A percentile compares a stretch with the other conserved stretches of the same genome.
Conservation (phyloP, 2,888 invertebrate genomes). For the Epistrophe eligans region DNA sequence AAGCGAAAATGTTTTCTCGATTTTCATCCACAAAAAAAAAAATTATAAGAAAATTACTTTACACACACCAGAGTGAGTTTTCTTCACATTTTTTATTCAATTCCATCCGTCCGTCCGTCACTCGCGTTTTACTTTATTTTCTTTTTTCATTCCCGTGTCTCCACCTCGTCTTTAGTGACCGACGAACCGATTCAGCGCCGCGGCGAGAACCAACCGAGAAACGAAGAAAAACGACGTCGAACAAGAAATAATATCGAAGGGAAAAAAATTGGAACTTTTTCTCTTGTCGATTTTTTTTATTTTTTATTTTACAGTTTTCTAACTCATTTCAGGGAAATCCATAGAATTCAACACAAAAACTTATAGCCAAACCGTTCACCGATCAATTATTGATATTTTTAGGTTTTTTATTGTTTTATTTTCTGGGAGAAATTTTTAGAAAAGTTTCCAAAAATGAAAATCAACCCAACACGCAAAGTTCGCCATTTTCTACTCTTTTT, state of each 20-base stretch:
- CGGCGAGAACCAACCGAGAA: constrained; percentile 67
- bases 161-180: constrained; percentile 68
- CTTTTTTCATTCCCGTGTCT: constrained; percentile 59
- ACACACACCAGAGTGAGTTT: constrained; percentile 47
- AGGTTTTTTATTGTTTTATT: constrained; percentile 72
- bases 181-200: constrained; percentile 71
- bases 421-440: constrained; percentile 72
- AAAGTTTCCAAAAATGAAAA: constrained; percentile 78
- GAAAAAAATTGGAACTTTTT: constrained; percentile 42
- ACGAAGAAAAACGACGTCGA: constrained; percentile 60
- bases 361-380: constrained; percentile 54
- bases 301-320: constrained; percentile 42
- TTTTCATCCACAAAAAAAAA: constrained; percentile 34
- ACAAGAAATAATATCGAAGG: constrained; percentile 55
- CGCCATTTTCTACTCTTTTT: constrained; percentile 80
- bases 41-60: constrained; percentile 47
- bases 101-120: constrained; percentile 32
- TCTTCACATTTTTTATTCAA: constrained; percentile 64
- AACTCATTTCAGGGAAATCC: constrained; percentile 24
- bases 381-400: constrained; percentile 61
- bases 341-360: constrained; percentile 54
- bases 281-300: constrained; percentile 34
- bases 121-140: constrained; percentile 72
- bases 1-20: constrained; percentile 38
- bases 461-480: constrained; percentile 79